These are phyloP conservation scores for Cisticola juncidis DNA, from an alignment of 2,113 vertebrate species.

Conservation along the genomic window DNA sequence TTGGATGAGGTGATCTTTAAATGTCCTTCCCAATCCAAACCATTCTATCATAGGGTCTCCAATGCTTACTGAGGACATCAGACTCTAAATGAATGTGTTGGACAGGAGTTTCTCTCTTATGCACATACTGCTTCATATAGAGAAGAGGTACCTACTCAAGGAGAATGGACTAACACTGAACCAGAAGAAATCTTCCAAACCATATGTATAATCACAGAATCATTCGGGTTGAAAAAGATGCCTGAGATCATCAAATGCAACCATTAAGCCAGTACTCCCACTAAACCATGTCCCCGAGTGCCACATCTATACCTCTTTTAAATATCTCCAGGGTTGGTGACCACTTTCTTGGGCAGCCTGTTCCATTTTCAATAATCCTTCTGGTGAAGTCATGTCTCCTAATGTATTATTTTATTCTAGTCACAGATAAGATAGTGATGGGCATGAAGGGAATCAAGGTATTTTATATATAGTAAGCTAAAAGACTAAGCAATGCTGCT, in stretches of 20 bases:
- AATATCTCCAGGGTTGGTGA: neutral
- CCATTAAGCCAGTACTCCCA: neutral
- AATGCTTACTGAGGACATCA: neutral
- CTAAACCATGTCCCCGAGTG: neutral
- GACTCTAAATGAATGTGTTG: neutral
- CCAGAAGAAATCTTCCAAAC: neutral
- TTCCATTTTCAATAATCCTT: neutral
- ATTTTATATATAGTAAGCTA: neutral
- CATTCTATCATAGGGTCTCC: neutral
- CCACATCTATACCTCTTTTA: accelerated
- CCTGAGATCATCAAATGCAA: neutral
- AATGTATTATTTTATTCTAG: neutral
- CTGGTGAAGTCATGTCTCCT: neutral
- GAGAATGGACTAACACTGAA: neutral
- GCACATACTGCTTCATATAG: neutral
- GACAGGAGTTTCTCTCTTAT: neutral
- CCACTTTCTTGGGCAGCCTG: neutral
- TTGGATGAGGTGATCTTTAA: neutral
- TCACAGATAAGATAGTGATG: neutral
- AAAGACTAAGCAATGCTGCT: neutral
- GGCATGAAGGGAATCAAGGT: neutral
- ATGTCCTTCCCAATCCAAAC: neutral
- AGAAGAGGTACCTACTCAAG: neutral
- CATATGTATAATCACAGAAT: neutral
- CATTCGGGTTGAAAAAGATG: neutral